Conservation (phyloP, 1,140 invertebrate species). For the Coptotermes formosanus region DNA sequence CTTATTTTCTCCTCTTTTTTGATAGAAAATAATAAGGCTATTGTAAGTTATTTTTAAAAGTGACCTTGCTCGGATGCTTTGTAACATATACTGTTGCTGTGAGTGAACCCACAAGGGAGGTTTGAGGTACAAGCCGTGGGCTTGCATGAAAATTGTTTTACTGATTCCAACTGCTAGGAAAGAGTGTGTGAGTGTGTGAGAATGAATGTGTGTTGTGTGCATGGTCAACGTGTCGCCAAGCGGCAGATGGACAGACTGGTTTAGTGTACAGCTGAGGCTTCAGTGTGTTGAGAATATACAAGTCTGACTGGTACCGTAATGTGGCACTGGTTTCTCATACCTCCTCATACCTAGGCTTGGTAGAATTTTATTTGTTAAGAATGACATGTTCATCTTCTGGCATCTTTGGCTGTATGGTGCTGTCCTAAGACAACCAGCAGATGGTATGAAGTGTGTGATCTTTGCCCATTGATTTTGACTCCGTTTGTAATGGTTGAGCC, state of each 20-base stretch:
- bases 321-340: not conserved
- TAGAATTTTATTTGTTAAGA: slow-evolving; percentile 47
- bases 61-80: slow-evolving; percentile 32
- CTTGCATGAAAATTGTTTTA: slow-evolving; percentile 27
- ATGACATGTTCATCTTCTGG: slow-evolving; percentile 86
- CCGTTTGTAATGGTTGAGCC: not conserved
- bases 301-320: slow-evolving; percentile 29
- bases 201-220: slow-evolving; percentile 14
- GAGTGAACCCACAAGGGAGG: not conserved
- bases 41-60: slow-evolving; percentile 33
- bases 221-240: slow-evolving; percentile 29
- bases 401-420: slow-evolving; percentile 98
- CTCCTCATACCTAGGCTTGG: slow-evolving; percentile 3
- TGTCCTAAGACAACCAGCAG: slow-evolving; percentile 51
- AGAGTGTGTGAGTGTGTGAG: slow-evolving; percentile 18
- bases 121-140: not conserved
- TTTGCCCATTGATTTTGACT: not conserved
- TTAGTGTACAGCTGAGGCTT: slow-evolving; percentile 28
- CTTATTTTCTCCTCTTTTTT: slow-evolving; percentile 30
- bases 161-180: slow-evolving; percentile 20
- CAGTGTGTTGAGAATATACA: slow-evolving; percentile 34
- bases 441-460: slow-evolving; percentile 27
- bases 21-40: slow-evolving; percentile 24
- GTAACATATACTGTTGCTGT: slow-evolving; percentile 26
- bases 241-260: slow-evolving; percentile 20